Evolutionary conservation across 2,888 invertebrate genomes (phyloP).

Genomic region (Pherbina coryleti): DNA sequence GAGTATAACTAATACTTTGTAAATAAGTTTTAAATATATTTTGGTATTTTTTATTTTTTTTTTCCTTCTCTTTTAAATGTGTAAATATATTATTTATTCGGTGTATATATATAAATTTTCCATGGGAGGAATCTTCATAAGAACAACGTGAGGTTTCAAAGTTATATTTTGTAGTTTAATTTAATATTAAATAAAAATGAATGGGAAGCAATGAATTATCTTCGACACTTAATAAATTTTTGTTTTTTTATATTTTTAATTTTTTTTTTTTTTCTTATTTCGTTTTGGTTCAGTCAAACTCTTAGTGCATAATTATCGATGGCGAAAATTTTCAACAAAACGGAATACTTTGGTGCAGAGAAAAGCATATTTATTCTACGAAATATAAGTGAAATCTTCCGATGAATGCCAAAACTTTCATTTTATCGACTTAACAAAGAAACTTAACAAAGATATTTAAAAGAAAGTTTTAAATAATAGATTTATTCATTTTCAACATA

Average conservation of each 20-base stretch:
- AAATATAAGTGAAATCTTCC: too few species aligned
- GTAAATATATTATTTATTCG: neutral
- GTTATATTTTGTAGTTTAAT: constrained; percentile 3
- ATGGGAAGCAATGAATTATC: neutral
- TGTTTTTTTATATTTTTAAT: neutral
- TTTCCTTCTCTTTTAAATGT: constrained; percentile 34
- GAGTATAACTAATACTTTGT: neutral
- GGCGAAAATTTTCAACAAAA: neutral
- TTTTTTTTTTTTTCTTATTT: too few species aligned
- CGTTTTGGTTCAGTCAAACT: neutral
- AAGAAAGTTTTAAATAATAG: too few species aligned
- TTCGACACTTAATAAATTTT: neutral
- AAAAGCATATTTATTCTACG: too few species aligned
- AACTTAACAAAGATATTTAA: too few species aligned
- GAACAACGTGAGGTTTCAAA: constrained; percentile 19
- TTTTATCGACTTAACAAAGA: too few species aligned
- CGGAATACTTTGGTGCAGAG: too few species aligned
- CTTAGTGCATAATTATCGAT: neutral
- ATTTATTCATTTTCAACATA: too few species aligned
- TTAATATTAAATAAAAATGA: neutral
- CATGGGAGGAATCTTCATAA: constrained; percentile 12
- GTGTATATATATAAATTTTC: constrained; percentile 4
- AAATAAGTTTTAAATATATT: neutral
- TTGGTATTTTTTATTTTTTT: neutral
- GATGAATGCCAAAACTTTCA: too few species aligned